These are phyloP conservation scores for Lonchura striata DNA, from an alignment of 2,113 vertebrate genomes.

Conservation along the genomic window DNA sequence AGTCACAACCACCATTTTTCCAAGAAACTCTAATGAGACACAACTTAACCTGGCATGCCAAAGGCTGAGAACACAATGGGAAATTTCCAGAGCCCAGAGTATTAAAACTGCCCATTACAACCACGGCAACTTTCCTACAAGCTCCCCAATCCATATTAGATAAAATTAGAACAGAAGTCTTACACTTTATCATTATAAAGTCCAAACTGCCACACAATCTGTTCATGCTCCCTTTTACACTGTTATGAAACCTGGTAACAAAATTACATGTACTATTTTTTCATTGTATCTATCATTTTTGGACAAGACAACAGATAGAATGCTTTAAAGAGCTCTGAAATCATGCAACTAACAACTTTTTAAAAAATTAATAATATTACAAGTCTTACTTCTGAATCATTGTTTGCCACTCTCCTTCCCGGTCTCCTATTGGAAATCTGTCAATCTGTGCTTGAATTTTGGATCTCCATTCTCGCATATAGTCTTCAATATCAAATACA, in stretches of 20 bases:
- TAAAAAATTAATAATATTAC: neutral
- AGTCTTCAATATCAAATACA: conserved; percentile 97
- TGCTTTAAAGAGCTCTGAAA: neutral
- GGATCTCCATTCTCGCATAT: conserved; percentile 98
- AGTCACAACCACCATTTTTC: neutral
- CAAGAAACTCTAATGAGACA: neutral
- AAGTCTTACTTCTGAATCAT: conserved; percentile 96
- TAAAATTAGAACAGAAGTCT: neutral
- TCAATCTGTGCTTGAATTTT: conserved; percentile 97
- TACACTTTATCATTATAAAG: neutral
- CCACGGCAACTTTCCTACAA: neutral
- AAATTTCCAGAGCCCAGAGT: neutral
- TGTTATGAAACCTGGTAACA: neutral
- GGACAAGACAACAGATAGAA: neutral
- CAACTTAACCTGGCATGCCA: neutral
- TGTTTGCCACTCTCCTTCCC: conserved; percentile 97
- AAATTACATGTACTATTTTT: neutral
- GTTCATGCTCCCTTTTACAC: neutral
- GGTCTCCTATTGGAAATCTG: conserved; percentile 90
- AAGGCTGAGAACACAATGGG: neutral
- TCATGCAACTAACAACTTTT: neutral
- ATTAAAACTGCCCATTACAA: neutral
- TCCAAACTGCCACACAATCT: neutral
- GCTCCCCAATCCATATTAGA: neutral
- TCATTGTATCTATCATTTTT: neutral